Evolutionary conservation across 2,797 vertebrate genomes (phyloP), one percentile per base, ranked within the genome.

Genomic region (Tragelaphus oryx): DNA sequence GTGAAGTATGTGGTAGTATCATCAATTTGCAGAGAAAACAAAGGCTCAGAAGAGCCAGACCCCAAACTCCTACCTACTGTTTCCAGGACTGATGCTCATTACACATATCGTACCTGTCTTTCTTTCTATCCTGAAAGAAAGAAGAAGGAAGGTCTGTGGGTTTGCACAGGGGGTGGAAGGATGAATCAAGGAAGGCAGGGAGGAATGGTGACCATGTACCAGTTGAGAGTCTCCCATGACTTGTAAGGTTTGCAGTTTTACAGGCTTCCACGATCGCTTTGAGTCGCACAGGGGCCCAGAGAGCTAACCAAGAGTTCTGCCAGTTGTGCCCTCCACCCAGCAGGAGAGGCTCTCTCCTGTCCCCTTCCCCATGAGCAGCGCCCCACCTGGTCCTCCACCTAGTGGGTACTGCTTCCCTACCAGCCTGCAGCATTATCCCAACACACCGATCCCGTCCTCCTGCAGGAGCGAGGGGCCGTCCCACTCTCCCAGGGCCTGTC

Each of bases 141-240:
- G 41, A 13, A 50, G 28, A 30, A 41, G 22, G 28, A 11, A 2
- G 26, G 33, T 75, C 28, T 50, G 1, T 62, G 8, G 13, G 54
- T 75, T 65, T 75, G 60, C 20, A 57, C 2, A 1, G 33, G 30
- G 9, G 2, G 2, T 26, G 18, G 48, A 50, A 85, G 26, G 44
- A 30, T 16, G 48, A 10, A 24, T 30, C 1, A 3, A 52, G 28
- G 20, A 65, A 41, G 44, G n/a, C 12, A 10, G 4, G n/a, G 18
- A 33, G 9, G 26, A 24, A 6, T 44, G 37, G 12, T 10, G 28
- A 0, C 37, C 30, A 26, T 1, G 4, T 30, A 1, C 7, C 37
- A 20, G n/a, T 44, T 71, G 41, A 16, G 79, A 50, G 7, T 37
- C 62, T 78, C n/a, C 24, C 37, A 4, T 52, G 46, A 18, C 1